Percentiles rank a stretch among this genome's conserved stretches.
Conservation (phyloP, 2,797 vertebrate species). For the Lateolabrax maculatus region DNA sequence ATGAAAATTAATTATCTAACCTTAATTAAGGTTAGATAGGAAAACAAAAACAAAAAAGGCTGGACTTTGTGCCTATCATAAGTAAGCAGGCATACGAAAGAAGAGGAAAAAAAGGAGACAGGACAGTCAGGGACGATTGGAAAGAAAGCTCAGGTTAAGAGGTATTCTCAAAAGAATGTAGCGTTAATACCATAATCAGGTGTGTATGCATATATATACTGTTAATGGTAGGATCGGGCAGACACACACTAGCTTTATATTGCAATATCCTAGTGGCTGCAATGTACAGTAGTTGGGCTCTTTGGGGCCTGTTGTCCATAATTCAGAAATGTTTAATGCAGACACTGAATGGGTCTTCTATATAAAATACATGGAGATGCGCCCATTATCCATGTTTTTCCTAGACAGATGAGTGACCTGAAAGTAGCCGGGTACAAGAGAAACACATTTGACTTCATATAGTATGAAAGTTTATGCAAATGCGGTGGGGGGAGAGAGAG, state of each 20-base stretch:
- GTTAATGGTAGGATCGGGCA: constrained; percentile 13
- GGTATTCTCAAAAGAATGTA: constrained; percentile 33
- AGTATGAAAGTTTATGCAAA: constrained; percentile 34
- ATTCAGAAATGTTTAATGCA: constrained; percentile 40
- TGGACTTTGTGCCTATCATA: constrained; percentile 19
- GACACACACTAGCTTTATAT: background rate
- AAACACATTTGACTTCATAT: constrained; percentile 62
- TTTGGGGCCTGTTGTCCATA: constrained; percentile 15
- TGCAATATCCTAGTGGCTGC: background rate
- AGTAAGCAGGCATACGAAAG: constrained; percentile 34
- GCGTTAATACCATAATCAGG: constrained; percentile 37
- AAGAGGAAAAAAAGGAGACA: constrained; percentile 8
- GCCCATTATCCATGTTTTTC: constrained; percentile 31
- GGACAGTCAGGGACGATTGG: background rate
- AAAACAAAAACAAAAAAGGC: constrained; percentile 21
- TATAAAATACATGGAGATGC: constrained; percentile 37
- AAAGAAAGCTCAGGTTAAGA: constrained; percentile 49
- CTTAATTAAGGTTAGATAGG: constrained; percentile 46
- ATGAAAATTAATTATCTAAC: too few species aligned
- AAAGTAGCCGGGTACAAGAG: constrained; percentile 39
- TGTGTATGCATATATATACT: constrained; percentile 9
- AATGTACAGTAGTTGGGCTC: background rate
- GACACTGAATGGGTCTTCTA: background rate
- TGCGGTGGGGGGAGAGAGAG: background rate
- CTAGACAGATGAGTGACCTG: constrained; percentile 24